Evolutionary conservation across 1,140 invertebrate genomes (phyloP).

Genomic region (Euura lappo): DNA sequence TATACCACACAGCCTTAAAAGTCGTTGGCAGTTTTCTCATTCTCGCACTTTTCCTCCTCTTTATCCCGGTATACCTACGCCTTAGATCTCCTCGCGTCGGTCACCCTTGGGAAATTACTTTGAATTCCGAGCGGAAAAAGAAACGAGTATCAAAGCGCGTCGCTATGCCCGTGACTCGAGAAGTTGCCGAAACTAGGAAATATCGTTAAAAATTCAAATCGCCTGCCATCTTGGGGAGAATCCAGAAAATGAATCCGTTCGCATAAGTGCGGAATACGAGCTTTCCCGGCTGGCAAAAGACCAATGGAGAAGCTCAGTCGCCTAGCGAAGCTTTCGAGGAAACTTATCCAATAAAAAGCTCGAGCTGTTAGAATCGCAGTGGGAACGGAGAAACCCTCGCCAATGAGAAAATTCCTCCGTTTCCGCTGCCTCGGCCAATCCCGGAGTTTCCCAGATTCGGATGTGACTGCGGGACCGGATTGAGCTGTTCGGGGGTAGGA

Average conservation of each 20-base stretch:
- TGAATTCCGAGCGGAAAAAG: not conserved
- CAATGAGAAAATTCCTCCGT: slow-evolving; percentile 12
- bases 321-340: not conserved
- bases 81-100: not conserved
- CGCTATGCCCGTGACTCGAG: not conserved
- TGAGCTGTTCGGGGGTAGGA: slow-evolving; percentile 8
- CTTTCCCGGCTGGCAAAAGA: not conserved
- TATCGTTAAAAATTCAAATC: not conserved
- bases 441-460: slow-evolving; percentile 44
- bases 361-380: not conserved
- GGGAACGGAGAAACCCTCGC: not conserved
- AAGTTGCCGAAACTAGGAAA: not conserved
- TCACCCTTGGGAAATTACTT: slow-evolving; percentile 3
- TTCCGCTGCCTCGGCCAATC: slow-evolving; percentile 7
- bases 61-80: not conserved
- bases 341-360: slow-evolving; percentile 4
- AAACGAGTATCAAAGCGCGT: too few relatives aligned
- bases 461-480: slow-evolving; percentile 37
- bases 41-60: not conserved
- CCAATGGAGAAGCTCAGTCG: not conserved
- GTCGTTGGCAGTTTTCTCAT: slow-evolving; percentile 6
- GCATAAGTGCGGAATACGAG: too few relatives aligned
- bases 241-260: not conserved
- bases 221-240: not conserved
- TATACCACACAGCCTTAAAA: not conserved